Evolutionary conservation across 2,888 invertebrate species (phyloP).

Genomic region (Pachycephus smyrnensis): DNA sequence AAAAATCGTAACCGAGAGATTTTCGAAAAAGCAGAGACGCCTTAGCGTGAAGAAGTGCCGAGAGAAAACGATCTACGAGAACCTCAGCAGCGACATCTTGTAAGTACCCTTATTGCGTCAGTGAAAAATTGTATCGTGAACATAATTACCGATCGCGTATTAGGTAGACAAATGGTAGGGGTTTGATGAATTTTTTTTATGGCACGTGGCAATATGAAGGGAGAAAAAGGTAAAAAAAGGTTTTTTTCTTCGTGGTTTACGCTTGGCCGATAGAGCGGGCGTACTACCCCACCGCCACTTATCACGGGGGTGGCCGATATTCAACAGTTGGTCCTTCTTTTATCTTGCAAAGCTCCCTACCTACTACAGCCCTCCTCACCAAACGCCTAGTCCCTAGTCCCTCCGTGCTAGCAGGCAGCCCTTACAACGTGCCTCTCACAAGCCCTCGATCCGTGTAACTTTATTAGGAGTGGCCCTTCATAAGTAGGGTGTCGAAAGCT

Average conservation of each 20-base stretch:
- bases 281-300: conserved; percentile 31
- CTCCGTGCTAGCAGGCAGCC: conserved; percentile 31
- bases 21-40: too few species aligned
- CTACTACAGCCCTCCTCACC: conserved; percentile 26
- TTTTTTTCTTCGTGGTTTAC: background rate
- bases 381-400: background rate
- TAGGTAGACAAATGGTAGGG: too few species aligned
- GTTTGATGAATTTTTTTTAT: too few species aligned
- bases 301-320: conserved; percentile 54
- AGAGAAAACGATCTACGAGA: too few species aligned
- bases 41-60: too few species aligned
- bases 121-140: too few species aligned
- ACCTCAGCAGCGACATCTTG: too few species aligned
- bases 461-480: conserved; percentile 30
- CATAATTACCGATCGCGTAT: too few species aligned
- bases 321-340: conserved; percentile 68
- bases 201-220: too few species aligned
- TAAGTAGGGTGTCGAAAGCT: conserved; percentile 12
- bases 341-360: conserved; percentile 59
- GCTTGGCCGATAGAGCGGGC: background rate
- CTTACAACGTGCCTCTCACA: conserved; percentile 50
- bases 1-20: too few species aligned
- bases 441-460: conserved; percentile 44
- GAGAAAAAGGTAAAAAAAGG: background rate
- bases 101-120: too few species aligned